Evolutionary conservation across 2,797 vertebrate genomes (phyloP).

Genomic region (Typhlichthys eigenmanni): DNA sequence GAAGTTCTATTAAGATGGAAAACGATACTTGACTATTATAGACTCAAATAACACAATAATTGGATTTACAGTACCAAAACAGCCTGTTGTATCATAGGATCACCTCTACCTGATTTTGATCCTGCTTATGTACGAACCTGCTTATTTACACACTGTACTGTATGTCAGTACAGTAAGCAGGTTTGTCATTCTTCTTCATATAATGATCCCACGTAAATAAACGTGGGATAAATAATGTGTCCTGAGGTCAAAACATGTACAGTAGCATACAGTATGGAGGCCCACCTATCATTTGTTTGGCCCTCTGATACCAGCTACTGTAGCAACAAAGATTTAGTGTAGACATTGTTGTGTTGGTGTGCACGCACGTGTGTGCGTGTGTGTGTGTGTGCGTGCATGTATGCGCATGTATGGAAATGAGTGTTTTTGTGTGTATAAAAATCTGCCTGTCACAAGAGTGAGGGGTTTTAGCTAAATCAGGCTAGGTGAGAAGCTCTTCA

Average conservation of each 20-base stretch:
- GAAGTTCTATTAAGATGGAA: no score
- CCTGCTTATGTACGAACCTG: no score
- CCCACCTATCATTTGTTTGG: slow-evolving; percentile 3
- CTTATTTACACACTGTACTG: no score
- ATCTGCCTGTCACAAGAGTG: slow-evolving; percentile 39
- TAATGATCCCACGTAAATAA: not conserved
- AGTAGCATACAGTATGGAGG: not conserved
- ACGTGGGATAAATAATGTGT: not conserved
- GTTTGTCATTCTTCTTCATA: not conserved
- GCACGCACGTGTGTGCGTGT: not conserved
- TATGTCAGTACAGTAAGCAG: not conserved
- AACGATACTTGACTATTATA: no score
- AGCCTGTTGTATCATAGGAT: no score
- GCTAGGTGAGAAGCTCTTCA: slow-evolving; percentile 59
- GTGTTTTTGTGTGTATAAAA: slow-evolving; percentile 30
- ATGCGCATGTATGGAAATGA: not conserved
- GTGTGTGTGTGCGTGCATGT: slow-evolving; percentile 17
- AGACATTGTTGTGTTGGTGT: slow-evolving; percentile 5
- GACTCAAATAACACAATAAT: no score
- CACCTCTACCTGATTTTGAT: no score
- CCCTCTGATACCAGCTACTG: not conserved
- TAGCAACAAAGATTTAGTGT: slow-evolving; percentile 6
- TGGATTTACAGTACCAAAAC: no score
- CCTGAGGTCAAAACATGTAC: not conserved
- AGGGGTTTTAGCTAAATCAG: slow-evolving; percentile 61